Evolutionary conservation across 2,888 invertebrate species (phyloP), one percentile per base, ranked within the genome.

Genomic region (Villa cingulata): DNA sequence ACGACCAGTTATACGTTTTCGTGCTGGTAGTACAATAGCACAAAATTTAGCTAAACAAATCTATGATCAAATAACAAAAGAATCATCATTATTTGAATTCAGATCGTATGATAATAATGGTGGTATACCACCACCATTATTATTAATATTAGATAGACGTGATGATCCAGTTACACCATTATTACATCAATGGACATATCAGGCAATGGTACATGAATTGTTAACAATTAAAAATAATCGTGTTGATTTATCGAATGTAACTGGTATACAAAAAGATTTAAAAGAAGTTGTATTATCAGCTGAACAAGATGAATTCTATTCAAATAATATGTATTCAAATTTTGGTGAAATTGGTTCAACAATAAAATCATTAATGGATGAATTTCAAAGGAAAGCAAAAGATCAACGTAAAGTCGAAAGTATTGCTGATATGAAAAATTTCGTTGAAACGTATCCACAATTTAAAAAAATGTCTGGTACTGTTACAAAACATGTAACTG

Each of bases 171-270:
- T 97, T 9, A 96, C 98, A 0, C 98, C 98, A 0, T 70, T 99
- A 47, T 71, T 99, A 29, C 94, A 89, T 69, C 89, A 88, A 76
- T 99, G 98, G 98, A 98, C 97, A 0, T 99, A 99, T 71, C 97
- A 99, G 69, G 98, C 98, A 2, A 98, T 99, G 98, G 94, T 99
- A 12, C 98, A 99, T 69, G 97, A 99, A 69, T 70, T 98, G 45
- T 70, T 99, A 38, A 83, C 83, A 0, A 94, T 99, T 54, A 82
- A 81, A 60, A 95, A 94, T 68, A 94, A 95, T 71, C 79, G 96
- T 49, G 95, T 98, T 23, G 89, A 84, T 65, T 76, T 98, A 52
- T 83, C 88, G 1, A 78, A 81, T 54, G 78, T 90, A 23, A 81
- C 87, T 15, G 89, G 86, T 40, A 83, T 92, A 52, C 79, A 83